Percentiles rank a stretch among this genome's conserved stretches.
Conservation (phyloP, 2,113 vertebrate species). For the Perccottus glenii region DNA sequence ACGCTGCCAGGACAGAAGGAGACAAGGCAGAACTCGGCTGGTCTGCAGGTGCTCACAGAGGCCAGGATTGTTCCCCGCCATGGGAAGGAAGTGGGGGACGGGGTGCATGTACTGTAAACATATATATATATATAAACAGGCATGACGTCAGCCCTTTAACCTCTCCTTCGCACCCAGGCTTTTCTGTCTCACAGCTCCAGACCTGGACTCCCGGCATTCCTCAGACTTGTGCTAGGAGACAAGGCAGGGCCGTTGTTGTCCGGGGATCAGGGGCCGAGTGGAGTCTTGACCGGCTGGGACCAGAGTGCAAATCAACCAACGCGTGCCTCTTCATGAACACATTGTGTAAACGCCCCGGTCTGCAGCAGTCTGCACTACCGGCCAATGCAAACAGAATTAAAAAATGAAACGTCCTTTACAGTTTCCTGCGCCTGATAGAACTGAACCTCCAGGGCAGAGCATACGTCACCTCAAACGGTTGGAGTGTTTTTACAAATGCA, state of each 20-base stretch:
- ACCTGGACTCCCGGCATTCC: constrained; percentile 61
- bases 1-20: constrained; percentile 44
- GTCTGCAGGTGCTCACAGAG: constrained; percentile 69
- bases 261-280: constrained; percentile 63
- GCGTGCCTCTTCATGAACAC: constrained; percentile 21
- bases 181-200: constrained; percentile 30
- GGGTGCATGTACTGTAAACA: constrained; percentile 5
- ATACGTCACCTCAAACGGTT: constrained; percentile 15
- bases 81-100: constrained; percentile 21
- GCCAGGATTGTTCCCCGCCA: constrained; percentile 53
- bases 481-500: constrained; percentile 16
- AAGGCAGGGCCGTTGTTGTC: constrained; percentile 37
- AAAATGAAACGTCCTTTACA: constrained; percentile 32
- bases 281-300: constrained; percentile 36
- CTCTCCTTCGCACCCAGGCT: constrained; percentile 59
- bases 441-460: not conserved
- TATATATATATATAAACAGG: constrained; percentile 1
- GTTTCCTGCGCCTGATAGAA: constrained; percentile 32
- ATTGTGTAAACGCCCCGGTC: constrained; percentile 3
- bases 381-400: constrained; percentile 55
- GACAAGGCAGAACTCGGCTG: constrained; percentile 23
- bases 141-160: constrained; percentile 56
- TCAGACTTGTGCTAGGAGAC: constrained; percentile 67
- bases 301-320: constrained; percentile 29
- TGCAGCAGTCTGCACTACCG: constrained; percentile 19